Percentiles rank a stretch among this genome's conserved stretches.
Conservation (phyloP, 1,140 invertebrate species). For the Lithobius niger region DNA sequence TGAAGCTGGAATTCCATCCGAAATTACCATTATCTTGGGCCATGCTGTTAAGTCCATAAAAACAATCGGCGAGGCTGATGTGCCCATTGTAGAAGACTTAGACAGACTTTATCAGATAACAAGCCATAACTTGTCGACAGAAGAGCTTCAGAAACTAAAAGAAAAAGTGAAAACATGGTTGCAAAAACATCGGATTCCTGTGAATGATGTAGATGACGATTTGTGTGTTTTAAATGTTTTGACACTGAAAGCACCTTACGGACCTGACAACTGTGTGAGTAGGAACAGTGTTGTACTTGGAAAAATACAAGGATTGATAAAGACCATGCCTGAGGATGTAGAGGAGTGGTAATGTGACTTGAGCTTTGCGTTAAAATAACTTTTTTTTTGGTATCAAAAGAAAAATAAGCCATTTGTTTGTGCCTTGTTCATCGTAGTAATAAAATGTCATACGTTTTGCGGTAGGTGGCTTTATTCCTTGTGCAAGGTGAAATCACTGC, state of each 20-base stretch:
- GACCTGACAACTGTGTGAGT: slow-evolving; percentile 25
- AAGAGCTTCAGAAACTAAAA: slow-evolving; percentile 11
- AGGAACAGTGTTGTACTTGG: slow-evolving; percentile 31
- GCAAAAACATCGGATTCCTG: slow-evolving; percentile 26
- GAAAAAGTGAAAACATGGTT: slow-evolving; percentile 26
- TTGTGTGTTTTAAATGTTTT: slow-evolving; percentile 26
- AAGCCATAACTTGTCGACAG: not conserved
- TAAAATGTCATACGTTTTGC: too few species aligned
- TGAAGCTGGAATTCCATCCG: not conserved
- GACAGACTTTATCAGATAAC: slow-evolving; percentile 20
- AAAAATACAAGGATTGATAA: slow-evolving; percentile 30
- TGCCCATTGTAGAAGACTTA: slow-evolving; percentile 13
- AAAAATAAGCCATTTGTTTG: too few species aligned
- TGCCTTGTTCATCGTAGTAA: too few species aligned
- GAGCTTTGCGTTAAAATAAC: too few species aligned
- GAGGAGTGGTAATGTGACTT: slow-evolving; percentile 17
- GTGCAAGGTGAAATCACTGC: too few species aligned
- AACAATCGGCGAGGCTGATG: not conserved
- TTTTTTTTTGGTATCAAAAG: too few species aligned
- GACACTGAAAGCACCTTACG: slow-evolving; percentile 28
- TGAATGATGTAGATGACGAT: slow-evolving; percentile 17
- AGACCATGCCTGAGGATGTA: slow-evolving; percentile 29
- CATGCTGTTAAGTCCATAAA: not conserved
- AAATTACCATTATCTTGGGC: not conserved
- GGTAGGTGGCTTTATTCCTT: too few species aligned